phyloP scores from a whole-genome alignment of 2,113 vertebrate species.

The Toxostoma redivivum region DNA sequence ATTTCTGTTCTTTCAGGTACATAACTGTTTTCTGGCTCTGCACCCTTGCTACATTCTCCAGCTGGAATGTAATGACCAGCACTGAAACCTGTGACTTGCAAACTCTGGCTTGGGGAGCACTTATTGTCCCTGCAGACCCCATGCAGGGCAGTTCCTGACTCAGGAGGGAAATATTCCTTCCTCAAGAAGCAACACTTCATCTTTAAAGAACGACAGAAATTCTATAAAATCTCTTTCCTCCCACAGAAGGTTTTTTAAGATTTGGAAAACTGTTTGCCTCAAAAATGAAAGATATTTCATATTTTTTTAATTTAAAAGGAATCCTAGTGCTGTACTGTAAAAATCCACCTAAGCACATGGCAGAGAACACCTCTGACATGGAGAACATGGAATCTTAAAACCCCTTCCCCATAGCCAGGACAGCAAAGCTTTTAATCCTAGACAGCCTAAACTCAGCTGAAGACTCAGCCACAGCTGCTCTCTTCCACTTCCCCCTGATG shows the following conservation, averaged over 20 bases:
- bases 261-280: background rate
- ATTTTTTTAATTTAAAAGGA: background rate
- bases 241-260: background rate
- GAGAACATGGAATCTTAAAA: background rate
- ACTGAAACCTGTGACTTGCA: background rate
- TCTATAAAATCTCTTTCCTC: background rate
- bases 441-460: background rate
- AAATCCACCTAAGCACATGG: background rate
- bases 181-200: background rate
- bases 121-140: background rate
- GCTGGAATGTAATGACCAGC: background rate
- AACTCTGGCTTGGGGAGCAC: background rate
- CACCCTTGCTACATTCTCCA: background rate
- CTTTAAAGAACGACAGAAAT: background rate
- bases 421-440: background rate
- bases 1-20: background rate
- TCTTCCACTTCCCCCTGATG: background rate
- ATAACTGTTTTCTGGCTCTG: background rate
- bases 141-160: background rate
- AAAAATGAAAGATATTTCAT: background rate
- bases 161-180: background rate
- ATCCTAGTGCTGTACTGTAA: background rate
- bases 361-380: background rate
- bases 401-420: background rate
- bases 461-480: background rate